These are phyloP conservation scores for Meteorus cinctellus DNA, from an alignment of 2,888 invertebrate genomes.

Conservation along the genomic window DNA sequence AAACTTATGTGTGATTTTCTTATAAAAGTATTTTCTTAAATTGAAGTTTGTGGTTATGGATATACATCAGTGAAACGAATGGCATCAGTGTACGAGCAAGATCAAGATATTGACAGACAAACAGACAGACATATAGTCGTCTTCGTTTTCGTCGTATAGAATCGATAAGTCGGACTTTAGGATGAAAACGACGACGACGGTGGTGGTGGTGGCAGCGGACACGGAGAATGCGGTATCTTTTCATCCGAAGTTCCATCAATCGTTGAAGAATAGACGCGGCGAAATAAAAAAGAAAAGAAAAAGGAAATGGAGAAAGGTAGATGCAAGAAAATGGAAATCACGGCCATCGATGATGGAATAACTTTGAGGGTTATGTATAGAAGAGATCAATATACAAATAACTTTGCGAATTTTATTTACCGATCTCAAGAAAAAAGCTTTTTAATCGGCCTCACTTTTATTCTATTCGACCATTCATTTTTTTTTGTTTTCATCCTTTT, in stretches of 20 bases:
- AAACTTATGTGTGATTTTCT: not conserved
- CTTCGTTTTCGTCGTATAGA: slow-evolving; percentile 17
- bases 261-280: slow-evolving; percentile 20
- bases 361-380: slow-evolving; percentile 2
- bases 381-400: slow-evolving; percentile 6
- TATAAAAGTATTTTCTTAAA: not conserved
- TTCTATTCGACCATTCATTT: slow-evolving; percentile 11
- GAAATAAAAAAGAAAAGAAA: slow-evolving; percentile 10
- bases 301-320: not conserved
- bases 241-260: slow-evolving; percentile 36
- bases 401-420: not conserved
- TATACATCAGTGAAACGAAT: not conserved
- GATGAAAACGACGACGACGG: not conserved
- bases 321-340: slow-evolving; percentile 2
- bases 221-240: slow-evolving; percentile 39
- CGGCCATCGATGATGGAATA: slow-evolving; percentile 4
- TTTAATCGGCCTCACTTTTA: slow-evolving; percentile 36
- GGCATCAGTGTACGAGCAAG: not conserved
- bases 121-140: slow-evolving; percentile 26
- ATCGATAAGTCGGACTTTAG: slow-evolving; percentile 42
- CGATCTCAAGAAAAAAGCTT: slow-evolving; percentile 38
- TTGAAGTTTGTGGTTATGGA: not conserved
- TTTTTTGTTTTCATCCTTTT: slow-evolving; percentile 1
- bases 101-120: slow-evolving; percentile 20
- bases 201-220: slow-evolving; percentile 13